Evolutionary conservation across 2,888 invertebrate genomes (phyloP), one percentile per base, ranked within the genome.

Genomic region (Aromia moschata): DNA sequence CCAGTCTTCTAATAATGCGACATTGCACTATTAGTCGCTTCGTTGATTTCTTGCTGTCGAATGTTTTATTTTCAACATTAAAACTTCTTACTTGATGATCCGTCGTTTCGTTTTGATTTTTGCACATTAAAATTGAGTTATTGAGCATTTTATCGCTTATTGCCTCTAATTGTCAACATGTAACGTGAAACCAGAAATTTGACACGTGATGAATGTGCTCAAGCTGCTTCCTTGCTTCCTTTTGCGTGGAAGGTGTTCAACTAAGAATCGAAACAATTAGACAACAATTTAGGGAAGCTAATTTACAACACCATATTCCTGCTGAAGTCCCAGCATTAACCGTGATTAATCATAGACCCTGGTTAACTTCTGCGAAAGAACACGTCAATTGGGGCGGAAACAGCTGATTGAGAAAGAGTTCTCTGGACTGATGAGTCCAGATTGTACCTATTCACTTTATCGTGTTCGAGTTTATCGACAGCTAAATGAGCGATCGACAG

Each of bases 371-470:
- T 25, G 25, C 25, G 3, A 25, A 3, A 25, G 25, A 25, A 25
- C 25, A 25, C 25, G 53, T 33, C 14, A 45, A 54, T 25, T 59
- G 58, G 44, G 41, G 12, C 9, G 14, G 40, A n/a, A n/a, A n/a
- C n/a, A 25, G 58, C 54, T 46, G 61, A 61, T 31, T 61, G 54
- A 31, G 40, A 44, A 56, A 36, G 41, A 51, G 43, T 60, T 14
- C 30, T 58, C 10, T 60, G 43, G 31, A 46, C 60, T 10, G 60
- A 60, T 58, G 54, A 61, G 58, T 58, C 54, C 40, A 45, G 47
- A 44, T 60, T 52, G 45, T 55, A 49, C 18, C 56, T 59, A 45
- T 44, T 38, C 25, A 47, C 37, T 45, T 55, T 38, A 51, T 31
- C 54, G 47, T 44, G 20, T 53, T 30, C 47, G 45, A 18, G 52